A percentile compares a stretch with the other conserved stretches of the same genome.
Evolutionary conservation across 2,797 vertebrate genomes (phyloP).

Genomic region (Argentina silus): DNA sequence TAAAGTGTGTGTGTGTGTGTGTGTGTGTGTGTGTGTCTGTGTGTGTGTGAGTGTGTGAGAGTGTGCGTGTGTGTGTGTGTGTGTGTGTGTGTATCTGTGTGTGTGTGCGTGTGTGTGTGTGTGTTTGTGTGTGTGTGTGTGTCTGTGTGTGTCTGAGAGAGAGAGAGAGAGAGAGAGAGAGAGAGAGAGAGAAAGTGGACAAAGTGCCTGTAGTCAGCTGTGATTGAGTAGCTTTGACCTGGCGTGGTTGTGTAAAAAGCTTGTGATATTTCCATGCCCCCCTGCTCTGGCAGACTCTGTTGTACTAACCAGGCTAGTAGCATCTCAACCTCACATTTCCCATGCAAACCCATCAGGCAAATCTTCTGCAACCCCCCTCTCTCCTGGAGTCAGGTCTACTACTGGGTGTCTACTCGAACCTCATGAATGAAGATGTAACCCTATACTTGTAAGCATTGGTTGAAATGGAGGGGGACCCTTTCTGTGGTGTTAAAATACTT

Average conservation of each 20-base stretch:
- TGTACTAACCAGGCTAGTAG: neutral
- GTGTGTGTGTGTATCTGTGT: neutral
- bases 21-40: neutral
- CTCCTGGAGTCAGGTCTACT: conserved; percentile 5
- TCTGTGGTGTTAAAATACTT: too few species aligned
- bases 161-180: too few species aligned
- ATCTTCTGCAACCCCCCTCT: conserved; percentile 14
- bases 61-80: conserved; percentile 5
- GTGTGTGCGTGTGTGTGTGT: neutral
- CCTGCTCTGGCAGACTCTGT: neutral
- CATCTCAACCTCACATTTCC: conserved; percentile 53
- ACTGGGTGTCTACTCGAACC: neutral
- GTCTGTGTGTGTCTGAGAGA: neutral
- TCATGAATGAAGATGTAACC: neutral
- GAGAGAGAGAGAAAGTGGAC: neutral
- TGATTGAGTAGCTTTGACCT: too few species aligned
- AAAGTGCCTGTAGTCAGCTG: too few species aligned
- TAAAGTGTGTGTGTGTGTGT: neutral
- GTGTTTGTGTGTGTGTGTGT: neutral
- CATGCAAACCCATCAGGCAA: conserved; percentile 64
- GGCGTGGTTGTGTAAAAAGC: too few species aligned
- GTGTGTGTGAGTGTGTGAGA: neutral
- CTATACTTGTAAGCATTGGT: too few species aligned
- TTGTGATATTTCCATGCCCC: too few species aligned
- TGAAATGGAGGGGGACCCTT: too few species aligned